phyloP scores from a whole-genome alignment of 1,140 invertebrate species.

The Caenorhabditis brenneri region DNA sequence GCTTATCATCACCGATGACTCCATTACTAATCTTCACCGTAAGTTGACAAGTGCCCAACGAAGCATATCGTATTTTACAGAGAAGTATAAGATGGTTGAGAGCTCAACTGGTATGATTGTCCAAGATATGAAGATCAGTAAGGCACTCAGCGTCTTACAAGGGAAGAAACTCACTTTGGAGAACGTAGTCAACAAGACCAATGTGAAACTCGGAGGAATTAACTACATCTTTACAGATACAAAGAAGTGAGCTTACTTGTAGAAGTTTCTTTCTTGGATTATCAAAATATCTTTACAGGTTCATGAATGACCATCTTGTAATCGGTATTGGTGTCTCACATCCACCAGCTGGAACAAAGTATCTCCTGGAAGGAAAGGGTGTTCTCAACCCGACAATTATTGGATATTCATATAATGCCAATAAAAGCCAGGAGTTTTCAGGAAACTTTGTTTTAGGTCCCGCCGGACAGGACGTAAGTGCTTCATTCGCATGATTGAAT shows the following conservation, averaged over 20 bases:
- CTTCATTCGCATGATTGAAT: not conserved
- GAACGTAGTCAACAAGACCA: slow-evolving; percentile 49
- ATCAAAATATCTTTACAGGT: no score
- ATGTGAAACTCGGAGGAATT: slow-evolving; percentile 51
- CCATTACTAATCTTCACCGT: slow-evolving; percentile 48
- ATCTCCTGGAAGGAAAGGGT: not conserved
- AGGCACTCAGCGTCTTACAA: slow-evolving; percentile 8
- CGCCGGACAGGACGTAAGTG: slow-evolving; percentile 24
- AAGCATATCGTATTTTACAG: slow-evolving; percentile 44
- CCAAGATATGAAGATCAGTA: slow-evolving; percentile 48
- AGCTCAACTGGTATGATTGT: not conserved
- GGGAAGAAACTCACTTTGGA: slow-evolving; percentile 42
- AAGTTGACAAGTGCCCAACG: no score
- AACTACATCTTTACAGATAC: slow-evolving; percentile 49
- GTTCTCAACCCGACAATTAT: slow-evolving; percentile 41
- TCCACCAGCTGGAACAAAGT: slow-evolving; percentile 44
- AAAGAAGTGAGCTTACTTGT: no score
- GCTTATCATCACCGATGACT: slow-evolving; percentile 42
- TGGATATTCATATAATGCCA: slow-evolving; percentile 51
- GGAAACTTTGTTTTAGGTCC: slow-evolving; percentile 51
- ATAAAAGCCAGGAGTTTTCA: slow-evolving; percentile 48
- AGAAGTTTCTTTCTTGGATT: not conserved
- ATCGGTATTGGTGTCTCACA: slow-evolving; percentile 55
- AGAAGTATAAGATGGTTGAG: slow-evolving; percentile 42
- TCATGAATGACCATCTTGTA: slow-evolving; percentile 43